Conservation (phyloP, 2,888 invertebrate species). For the Biston stratarius region DNA sequence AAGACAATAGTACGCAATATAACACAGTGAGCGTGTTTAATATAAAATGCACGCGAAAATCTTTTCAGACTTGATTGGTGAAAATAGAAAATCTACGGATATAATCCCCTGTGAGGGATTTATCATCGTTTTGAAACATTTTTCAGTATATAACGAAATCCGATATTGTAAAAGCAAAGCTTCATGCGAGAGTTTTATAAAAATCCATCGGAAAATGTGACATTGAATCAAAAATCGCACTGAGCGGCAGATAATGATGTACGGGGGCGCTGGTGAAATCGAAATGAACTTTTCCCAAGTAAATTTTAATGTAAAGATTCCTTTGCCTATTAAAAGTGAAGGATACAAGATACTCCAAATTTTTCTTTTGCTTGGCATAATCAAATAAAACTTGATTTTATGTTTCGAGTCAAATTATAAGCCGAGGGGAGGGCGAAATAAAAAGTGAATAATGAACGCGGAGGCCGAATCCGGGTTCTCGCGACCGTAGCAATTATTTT, state of each 20-base stretch:
- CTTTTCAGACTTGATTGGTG: neutral
- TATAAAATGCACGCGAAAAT: no score
- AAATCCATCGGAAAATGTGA: constrained; percentile 29
- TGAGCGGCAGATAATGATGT: constrained; percentile 36
- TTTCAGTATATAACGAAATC: constrained; percentile 19
- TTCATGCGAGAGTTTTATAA: constrained; percentile 15
- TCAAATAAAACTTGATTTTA: constrained; percentile 86
- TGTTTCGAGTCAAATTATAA: constrained; percentile 86
- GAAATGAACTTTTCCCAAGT: constrained; percentile 62
- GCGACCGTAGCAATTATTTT: constrained; percentile 86
- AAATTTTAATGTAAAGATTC: constrained; percentile 67
- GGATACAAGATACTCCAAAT: constrained; percentile 73
- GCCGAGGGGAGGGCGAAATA: constrained; percentile 82
- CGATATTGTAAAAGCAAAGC: constrained; percentile 20
- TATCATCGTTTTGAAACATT: constrained; percentile 13
- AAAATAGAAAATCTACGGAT: constrained; percentile 4
- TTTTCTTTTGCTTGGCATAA: constrained; percentile 78
- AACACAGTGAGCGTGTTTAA: no score
- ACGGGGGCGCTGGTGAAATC: constrained; percentile 49
- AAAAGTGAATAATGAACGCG: constrained; percentile 86
- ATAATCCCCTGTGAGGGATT: constrained; percentile 13
- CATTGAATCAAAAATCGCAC: constrained; percentile 29
- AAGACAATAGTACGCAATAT: neutral
- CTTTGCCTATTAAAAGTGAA: constrained; percentile 74
- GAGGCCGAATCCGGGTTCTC: constrained; percentile 81